Evolutionary conservation across 2,113 vertebrate species (phyloP), one percentile per base, ranked within the genome.

Genomic region (Oreocharis arfaki): DNA sequence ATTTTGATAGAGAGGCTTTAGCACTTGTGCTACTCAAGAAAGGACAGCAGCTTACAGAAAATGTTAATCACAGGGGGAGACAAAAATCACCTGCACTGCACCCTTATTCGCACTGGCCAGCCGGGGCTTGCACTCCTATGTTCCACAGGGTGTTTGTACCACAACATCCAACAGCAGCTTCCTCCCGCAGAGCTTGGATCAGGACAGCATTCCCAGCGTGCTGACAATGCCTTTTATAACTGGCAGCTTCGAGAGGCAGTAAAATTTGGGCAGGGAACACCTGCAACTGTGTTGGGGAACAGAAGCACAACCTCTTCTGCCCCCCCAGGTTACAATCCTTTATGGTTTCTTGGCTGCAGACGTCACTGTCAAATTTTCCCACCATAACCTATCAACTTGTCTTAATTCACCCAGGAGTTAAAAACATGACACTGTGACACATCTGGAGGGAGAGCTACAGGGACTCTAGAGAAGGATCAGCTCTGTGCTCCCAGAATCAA

Each of bases 71-170:
- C 13, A 15, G 18, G 11, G 5, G 15, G 35, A 63, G 15, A 23
- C 15, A 41, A 84, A 77, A 46, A 52, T 24, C 33, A 50, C 10
- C 37, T 55, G 30, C 14, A 56, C n/a, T 59, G 33, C 14, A 52
- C 18, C 63, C 19, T 37, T 9, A 35, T 8, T 8, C 37, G 37
- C 28, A 9, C 10, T 13, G 27, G 46, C 21, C 63, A 73, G 53
- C 0, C 2, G 2, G 21, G 30, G 33, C 26, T 77, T 12, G 41
- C 3, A 5, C 8, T 56, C 28, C 50, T 23, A 0, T 4, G 7
- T n/a, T 18, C 18, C 19, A 17, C 35, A 1, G 13, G 4, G 18
- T 26, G 16, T 37, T 84, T 41, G n/a, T 5, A 22, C 19, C 46
- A 46, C 50, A 44, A 26, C 55, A 35, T 13, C 55, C 50, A 64